These are phyloP conservation scores for Cerastis leucographa DNA, from an alignment of 2,888 invertebrate species.

Conservation along the genomic window DNA sequence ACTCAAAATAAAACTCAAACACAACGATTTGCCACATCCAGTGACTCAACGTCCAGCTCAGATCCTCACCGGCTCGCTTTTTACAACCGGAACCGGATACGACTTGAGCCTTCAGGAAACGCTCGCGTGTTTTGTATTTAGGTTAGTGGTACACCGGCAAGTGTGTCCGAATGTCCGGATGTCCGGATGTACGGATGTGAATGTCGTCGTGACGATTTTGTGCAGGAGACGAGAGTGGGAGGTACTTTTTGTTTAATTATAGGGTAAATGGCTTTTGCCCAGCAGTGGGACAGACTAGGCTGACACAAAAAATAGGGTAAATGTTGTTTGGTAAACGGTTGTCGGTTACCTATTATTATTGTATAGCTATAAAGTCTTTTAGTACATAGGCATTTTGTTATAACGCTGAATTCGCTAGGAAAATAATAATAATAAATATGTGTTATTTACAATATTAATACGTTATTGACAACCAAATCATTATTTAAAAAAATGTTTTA, in stretches of 20 bases:
- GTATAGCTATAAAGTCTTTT: background rate
- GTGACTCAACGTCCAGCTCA: slow-evolving; percentile 68
- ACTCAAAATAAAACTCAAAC: slow-evolving; percentile 30
- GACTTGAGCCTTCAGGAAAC: slow-evolving; percentile 88
- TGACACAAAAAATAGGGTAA: no score
- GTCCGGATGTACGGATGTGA: slow-evolving; percentile 36
- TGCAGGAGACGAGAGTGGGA: background rate
- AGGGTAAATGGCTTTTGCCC: no score
- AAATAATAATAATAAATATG: no score
- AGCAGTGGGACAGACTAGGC: no score
- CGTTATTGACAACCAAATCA: no score
- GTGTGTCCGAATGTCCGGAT: slow-evolving; percentile 54
- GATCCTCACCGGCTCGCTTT: slow-evolving; percentile 82
- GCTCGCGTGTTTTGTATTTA: slow-evolving; percentile 87
- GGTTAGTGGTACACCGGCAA: slow-evolving; percentile 74
- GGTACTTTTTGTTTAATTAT: slow-evolving; percentile 11
- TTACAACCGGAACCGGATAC: slow-evolving; percentile 88
- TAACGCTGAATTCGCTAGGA: background rate
- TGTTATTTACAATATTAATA: no score
- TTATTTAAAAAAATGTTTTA: no score
- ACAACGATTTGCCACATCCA: slow-evolving; percentile 58
- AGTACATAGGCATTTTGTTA: background rate
- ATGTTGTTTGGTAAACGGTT: background rate
- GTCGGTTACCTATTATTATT: background rate
- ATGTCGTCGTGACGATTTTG: slow-evolving; percentile 41